Base-by-base conservation (phyloP, 2,113 vertebrate species). In the Onychorhynchus coronatus region DNA sequence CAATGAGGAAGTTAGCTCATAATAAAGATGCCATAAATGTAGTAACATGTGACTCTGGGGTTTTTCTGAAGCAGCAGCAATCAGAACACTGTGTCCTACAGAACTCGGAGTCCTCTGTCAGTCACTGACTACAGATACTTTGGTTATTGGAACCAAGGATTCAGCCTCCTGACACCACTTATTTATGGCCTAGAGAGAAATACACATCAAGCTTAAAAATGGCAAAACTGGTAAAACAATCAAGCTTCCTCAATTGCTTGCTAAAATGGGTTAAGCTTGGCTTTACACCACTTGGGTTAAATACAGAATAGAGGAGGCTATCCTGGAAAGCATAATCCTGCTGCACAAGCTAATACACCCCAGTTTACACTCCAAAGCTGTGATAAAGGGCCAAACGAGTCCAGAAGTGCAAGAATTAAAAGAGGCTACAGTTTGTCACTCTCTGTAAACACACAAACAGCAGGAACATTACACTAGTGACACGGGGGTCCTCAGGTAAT, bases 401-500 rank as follows among this genome's bases (percentile, higher is more conserved):
- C 18, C 22, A 2, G 6, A 66, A n/a, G 28, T 1, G 5, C 9
- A 49, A 62, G 22, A 49, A 62, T 23, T 20, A 62, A 73, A 11
- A n/a, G 61, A 77, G 12, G 18, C 18, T 58, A 6, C 33, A 49
- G 46, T 31, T 71, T 72, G 44, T 41, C 28, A 49, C n/a, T 31
- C 28, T n/a, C 31, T 37, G 16, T 15, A n/a, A 18, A 50, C n/a
- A 70, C n/a, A 83, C 22, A 37, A 55, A 63, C 22, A 52, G 13
- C 19, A 47, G 7, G 4, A 71, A 25, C 5, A 8, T 4, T 22
- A 39, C 55, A 41, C 3, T 8, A 58, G 12, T 18, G 8, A 52
- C 5, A 24, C 0, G 33, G 5, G 21, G 33, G 2, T 61, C 35
- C 7, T 66, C 1, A 2, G 3, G 4, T 21, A 22, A 22, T 77